Base-by-base conservation (phyloP, 2,113 vertebrate species). In the Origma solitaria region DNA sequence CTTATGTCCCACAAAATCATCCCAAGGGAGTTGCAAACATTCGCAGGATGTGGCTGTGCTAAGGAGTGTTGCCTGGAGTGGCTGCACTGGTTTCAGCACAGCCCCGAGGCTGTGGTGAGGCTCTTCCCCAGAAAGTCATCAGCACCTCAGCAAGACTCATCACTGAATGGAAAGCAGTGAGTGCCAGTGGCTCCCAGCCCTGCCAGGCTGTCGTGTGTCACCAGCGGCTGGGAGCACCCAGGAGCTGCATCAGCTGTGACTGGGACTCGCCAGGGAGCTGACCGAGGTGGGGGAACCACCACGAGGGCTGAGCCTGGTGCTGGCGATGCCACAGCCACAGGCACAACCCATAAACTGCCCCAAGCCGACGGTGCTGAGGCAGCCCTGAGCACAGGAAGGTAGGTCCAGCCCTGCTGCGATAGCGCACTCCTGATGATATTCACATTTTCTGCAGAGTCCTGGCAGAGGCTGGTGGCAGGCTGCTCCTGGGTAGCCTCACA, bases 181-280 rank as follows among this genome's bases (percentile, higher is more conserved):
- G 64, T 2, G 27, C 27, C 44, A 22, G 76, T 0, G 0, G 24
- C 38, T 62, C 9, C 44, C 54, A 16, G 53, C 25, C 47, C 51
- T 8, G 7, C 0, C 0, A 22, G 33, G 54, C n/a, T 31, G 64
- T 51, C 0, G 0, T 7, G 47, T 23, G 78, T 9, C 82, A 54
- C 45, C 56, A 3, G 35, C 3, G 42, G 37, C 62, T 66, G 47
- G 11, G 5, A 76, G 19, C 50, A 28, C 21, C 47, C 31, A 18
- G 3, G 1, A 7, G 27, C 51, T 71, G 30, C 54, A 25, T 37
- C 28, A 7, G 5, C 0, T 5, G 35, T 38, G 65, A 17, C 73
- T 33, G 19, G 62, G 49, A 21, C 38, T 6, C 25, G 23, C 57
- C 3, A 3, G 57, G 37, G 24, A 25, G 3, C 27, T 1, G 0